Evolutionary conservation across 2,797 vertebrate genomes (phyloP).

Genomic region (Hyperoplus immaculatus): DNA sequence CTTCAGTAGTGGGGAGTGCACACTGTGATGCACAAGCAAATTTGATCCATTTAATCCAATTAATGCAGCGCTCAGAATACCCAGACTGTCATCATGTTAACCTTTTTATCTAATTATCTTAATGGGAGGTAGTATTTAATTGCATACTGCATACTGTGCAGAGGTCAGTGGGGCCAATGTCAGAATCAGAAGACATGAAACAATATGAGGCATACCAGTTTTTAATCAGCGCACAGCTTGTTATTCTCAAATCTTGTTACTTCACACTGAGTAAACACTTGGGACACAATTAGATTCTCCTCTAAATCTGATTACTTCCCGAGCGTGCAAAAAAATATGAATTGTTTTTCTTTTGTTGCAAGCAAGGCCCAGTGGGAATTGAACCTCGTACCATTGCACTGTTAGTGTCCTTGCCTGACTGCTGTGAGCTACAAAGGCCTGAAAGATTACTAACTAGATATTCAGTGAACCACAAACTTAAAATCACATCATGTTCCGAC

Average conservation of each 20-base stretch:
- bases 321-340: constrained; percentile 8
- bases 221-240: background rate
- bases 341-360: constrained; percentile 9
- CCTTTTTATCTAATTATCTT: constrained; percentile 18
- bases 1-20: background rate
- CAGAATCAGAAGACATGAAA: background rate
- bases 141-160: background rate
- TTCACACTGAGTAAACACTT: constrained; percentile 21
- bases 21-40: constrained; percentile 3
- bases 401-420: constrained; percentile 1
- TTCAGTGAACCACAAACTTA: constrained; percentile 9
- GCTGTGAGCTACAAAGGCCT: constrained; percentile 6
- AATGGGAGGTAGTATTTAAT: background rate
- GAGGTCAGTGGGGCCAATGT: background rate
- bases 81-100: background rate
- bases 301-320: constrained; percentile 22
- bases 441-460: constrained; percentile 11
- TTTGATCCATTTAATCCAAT: constrained; percentile 35
- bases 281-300: constrained; percentile 30
- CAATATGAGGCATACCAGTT: background rate
- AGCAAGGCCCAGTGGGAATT: constrained; percentile 4
- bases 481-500: constrained; percentile 23
- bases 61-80: background rate
- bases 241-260: constrained; percentile 17
- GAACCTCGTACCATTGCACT: constrained; percentile 2